phyloP scores from a whole-genome alignment of 1,140 invertebrate genomes.

The Lanistes nyassanus region DNA sequence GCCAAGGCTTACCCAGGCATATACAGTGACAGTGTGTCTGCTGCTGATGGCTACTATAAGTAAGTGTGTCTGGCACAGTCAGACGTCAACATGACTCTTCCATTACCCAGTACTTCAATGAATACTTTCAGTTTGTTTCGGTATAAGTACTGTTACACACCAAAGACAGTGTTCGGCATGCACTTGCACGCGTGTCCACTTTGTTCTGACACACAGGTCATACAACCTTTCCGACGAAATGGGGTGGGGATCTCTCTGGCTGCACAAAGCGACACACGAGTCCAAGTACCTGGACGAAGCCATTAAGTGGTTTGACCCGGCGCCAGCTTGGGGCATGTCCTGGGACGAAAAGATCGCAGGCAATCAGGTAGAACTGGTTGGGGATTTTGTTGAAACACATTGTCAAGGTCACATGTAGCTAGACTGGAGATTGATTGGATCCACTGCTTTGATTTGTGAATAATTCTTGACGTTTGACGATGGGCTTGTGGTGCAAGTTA shows the following conservation, averaged over 20 bases:
- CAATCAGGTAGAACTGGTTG: slow-evolving; percentile 23
- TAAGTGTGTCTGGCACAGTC: slow-evolving; percentile 12
- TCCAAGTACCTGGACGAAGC: slow-evolving; percentile 70
- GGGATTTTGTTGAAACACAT: too few species aligned
- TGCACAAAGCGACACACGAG: slow-evolving; percentile 72
- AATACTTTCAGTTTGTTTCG: slow-evolving; percentile 39
- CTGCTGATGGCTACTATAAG: slow-evolving; percentile 43
- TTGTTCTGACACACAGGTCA: slow-evolving; percentile 65
- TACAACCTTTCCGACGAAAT: slow-evolving; percentile 74
- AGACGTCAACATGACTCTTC: neutral
- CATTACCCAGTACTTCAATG: too few species aligned
- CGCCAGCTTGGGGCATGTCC: slow-evolving; percentile 64
- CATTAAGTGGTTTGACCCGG: slow-evolving; percentile 66
- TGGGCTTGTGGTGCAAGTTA: too few species aligned
- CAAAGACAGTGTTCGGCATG: too few species aligned
- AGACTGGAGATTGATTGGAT: too few species aligned
- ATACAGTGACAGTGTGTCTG: slow-evolving; percentile 62
- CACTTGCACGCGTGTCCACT: too few species aligned
- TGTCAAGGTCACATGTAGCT: too few species aligned
- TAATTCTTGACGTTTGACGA: too few species aligned
- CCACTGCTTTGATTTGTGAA: too few species aligned
- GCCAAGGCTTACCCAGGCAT: slow-evolving; percentile 70
- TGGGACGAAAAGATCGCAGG: slow-evolving; percentile 72
- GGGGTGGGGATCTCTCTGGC: slow-evolving; percentile 73
- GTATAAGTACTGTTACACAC: slow-evolving; percentile 40